These are phyloP conservation scores for Charina bottae DNA, from an alignment of 2,113 vertebrate species.

Conservation along the genomic window DNA sequence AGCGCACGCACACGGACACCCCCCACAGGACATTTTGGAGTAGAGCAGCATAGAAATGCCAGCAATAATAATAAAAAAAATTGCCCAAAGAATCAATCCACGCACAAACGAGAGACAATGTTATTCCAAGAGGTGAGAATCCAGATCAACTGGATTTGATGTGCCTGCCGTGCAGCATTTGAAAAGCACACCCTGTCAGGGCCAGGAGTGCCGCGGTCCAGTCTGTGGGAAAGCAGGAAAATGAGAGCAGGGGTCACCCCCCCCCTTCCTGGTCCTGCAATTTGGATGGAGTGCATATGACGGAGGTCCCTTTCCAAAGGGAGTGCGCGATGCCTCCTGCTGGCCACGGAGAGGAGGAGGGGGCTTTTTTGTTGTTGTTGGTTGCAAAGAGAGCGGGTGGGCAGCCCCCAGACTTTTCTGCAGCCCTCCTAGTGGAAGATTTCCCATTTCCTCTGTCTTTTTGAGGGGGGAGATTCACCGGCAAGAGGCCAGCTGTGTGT, in stretches of 20 bases:
- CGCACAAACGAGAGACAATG: not conserved
- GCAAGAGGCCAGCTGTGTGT: not conserved
- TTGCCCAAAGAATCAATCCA: not conserved
- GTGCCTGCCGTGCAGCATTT: not conserved
- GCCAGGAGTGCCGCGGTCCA: not conserved
- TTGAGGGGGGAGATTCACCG: not conserved
- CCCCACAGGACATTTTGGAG: not conserved
- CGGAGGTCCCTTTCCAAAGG: not conserved
- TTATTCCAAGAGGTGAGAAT: not conserved
- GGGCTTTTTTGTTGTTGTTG: too few relatives aligned
- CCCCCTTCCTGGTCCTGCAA: not conserved
- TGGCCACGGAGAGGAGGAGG: not conserved
- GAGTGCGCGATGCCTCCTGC: not conserved
- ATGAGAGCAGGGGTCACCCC: not conserved
- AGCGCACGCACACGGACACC: not conserved
- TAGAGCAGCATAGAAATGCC: not conserved
- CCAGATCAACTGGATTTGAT: accelerated
- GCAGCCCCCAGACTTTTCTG: not conserved
- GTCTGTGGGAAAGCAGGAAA: not conserved
- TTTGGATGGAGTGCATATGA: too few relatives aligned
- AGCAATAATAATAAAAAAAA: not conserved
- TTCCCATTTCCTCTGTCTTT: not conserved
- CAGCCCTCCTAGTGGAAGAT: not conserved
- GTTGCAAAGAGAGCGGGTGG: not conserved
- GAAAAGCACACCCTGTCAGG: too few relatives aligned